Evolutionary conservation across 2,888 invertebrate species (phyloP).

Genomic region (Agriopis aurantiaria): DNA sequence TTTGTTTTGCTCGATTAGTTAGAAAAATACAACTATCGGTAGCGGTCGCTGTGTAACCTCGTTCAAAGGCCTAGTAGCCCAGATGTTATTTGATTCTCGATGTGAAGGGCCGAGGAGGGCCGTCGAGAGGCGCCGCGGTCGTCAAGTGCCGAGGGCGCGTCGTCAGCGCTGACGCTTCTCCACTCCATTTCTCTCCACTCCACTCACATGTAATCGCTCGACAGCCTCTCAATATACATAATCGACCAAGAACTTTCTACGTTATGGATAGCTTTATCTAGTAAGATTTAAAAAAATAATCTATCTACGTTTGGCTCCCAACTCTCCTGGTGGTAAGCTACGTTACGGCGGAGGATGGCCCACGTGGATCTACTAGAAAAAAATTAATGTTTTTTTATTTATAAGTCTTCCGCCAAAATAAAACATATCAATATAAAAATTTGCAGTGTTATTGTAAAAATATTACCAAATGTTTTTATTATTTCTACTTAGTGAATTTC

Average conservation of each 20-base stretch:
- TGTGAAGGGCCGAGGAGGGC: conserved; percentile 40
- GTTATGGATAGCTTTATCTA: neutral
- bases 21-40: conserved; percentile 21
- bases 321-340: too few species aligned
- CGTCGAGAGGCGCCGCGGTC: conserved; percentile 31
- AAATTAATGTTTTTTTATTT: too few species aligned
- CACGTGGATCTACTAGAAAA: too few species aligned
- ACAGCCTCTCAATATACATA: conserved; percentile 43
- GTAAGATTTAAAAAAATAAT: too few species aligned
- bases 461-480: too few species aligned
- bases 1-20: conserved; percentile 4
- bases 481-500: too few species aligned
- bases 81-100: conserved; percentile 48
- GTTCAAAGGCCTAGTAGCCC: conserved; percentile 39
- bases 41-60: conserved; percentile 22
- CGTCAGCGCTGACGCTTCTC: conserved; percentile 48
- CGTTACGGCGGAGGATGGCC: too few species aligned
- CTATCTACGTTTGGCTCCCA: too few species aligned
- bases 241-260: conserved; percentile 39
- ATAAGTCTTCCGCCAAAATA: too few species aligned
- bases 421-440: too few species aligned
- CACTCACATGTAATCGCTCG: conserved; percentile 57
- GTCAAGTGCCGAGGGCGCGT: conserved; percentile 47
- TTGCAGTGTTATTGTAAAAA: too few species aligned
- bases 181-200: conserved; percentile 47